Evolutionary conservation across 2,888 invertebrate species (phyloP), one percentile per base, ranked within the genome.

Genomic region (Atherix ibis): DNA sequence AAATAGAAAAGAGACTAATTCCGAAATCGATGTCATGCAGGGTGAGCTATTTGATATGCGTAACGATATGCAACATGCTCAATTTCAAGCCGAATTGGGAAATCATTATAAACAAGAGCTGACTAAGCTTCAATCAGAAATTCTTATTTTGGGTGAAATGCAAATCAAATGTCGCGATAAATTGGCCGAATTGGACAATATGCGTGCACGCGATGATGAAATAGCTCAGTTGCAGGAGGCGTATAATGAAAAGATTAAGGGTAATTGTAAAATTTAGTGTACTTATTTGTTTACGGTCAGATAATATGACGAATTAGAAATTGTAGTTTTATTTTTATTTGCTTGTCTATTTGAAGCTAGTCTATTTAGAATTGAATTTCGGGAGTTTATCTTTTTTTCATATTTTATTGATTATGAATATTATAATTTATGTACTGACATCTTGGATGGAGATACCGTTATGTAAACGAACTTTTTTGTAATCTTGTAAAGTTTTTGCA

Each of bases 71-170:
- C 56, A 59, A 38, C 58, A 61, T 34, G 58, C 59, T 38, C 65
- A 65, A 54, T 65, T 60, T 48, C 67, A 63, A 36, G 64, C 64
- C 1, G 63, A 66, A 41, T 50, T 63, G 5, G 68, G 68, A 1
- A 57, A 63, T 39, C 65, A 64, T 38, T 63, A 66, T 34, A 64
- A 65, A 39, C 58, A 62, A 17, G 67, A 71, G 44, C 45, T 72
- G 37, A 64, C 65, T 9, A 61, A 63, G 15, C 56, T 70, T 4
- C 71, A 71, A 46, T 61, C 64, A 15, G 68, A 72, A 46, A 54
- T 71, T 31, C 51, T 71, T 25, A 52, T 69, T 13, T 64, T 67
- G 49, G 70, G 71, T 2, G 72, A 73, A 49, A 56, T 68, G 15
- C 68, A 70, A 42, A 51, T 66, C 27, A 65, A 66, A 41, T 67